Evolutionary conservation across 2,888 invertebrate genomes (phyloP).

Genomic region (Hedychridium roseum): DNA sequence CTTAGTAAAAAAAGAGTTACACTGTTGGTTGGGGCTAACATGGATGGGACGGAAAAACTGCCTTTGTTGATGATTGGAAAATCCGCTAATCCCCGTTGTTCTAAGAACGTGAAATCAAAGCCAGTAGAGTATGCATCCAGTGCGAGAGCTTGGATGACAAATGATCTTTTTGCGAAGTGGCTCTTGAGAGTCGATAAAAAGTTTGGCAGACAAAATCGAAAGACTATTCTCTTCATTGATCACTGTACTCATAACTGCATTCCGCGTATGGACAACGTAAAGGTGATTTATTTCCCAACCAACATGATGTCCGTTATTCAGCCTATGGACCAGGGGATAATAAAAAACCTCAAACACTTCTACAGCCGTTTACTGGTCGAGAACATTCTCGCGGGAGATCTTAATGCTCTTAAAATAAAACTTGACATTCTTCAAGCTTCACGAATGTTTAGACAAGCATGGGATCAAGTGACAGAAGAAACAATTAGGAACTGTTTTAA

Average conservation of each 20-base stretch:
- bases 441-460: constrained; percentile 26
- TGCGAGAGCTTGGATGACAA: constrained; percentile 55
- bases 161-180: constrained; percentile 36
- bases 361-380: background rate
- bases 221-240: constrained; percentile 48
- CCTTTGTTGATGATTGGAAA: constrained; percentile 50
- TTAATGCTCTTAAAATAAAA: background rate
- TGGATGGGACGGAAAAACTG: constrained; percentile 50
- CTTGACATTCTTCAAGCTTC: constrained; percentile 7
- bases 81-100: constrained; percentile 48
- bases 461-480: constrained; percentile 32
- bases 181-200: constrained; percentile 37
- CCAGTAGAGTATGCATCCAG: constrained; percentile 47
- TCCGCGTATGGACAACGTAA: constrained; percentile 36
- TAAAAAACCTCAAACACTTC: background rate
- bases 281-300: constrained; percentile 18
- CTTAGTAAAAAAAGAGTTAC: constrained; percentile 50
- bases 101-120: constrained; percentile 33
- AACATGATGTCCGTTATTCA: background rate
- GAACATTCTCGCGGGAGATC: background rate
- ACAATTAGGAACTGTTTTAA: constrained; percentile 41
- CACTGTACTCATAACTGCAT: constrained; percentile 44
- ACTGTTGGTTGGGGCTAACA: constrained; percentile 47
- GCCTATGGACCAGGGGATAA: background rate
- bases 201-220: constrained; percentile 36